These are phyloP conservation scores for Rhagonycha fulva DNA, from an alignment of 2,888 invertebrate genomes.

Conservation along the genomic window DNA sequence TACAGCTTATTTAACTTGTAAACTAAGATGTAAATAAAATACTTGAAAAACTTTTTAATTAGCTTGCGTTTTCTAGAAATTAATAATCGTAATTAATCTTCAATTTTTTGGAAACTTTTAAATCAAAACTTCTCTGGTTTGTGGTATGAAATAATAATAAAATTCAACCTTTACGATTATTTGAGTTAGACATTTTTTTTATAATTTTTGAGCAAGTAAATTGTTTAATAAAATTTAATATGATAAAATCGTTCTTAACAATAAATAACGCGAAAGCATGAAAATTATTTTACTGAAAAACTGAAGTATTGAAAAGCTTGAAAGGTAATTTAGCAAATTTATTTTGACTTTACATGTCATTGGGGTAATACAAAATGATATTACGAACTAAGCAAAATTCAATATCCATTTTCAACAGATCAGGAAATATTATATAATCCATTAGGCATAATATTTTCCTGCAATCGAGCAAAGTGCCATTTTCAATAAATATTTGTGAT, in stretches of 20 bases:
- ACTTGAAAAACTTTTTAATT: too few relatives aligned
- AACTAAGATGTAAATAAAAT: too few relatives aligned
- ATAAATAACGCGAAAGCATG: not conserved
- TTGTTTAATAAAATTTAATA: not conserved
- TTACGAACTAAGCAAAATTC: slow-evolving; percentile 24
- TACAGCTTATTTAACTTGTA: too few relatives aligned
- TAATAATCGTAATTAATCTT: too few relatives aligned
- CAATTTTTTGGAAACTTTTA: too few relatives aligned
- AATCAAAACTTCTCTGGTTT: too few relatives aligned
- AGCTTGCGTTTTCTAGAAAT: too few relatives aligned
- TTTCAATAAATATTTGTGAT: not conserved
- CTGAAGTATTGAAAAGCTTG: not conserved
- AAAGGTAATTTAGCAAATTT: not conserved
- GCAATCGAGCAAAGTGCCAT: not conserved
- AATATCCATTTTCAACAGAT: slow-evolving; percentile 30
- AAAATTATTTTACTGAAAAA: not conserved
- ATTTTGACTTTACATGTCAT: slow-evolving; percentile 12
- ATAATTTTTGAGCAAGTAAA: too few relatives aligned
- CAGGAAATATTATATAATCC: slow-evolving; percentile 27
- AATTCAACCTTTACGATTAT: too few relatives aligned
- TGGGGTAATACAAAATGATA: slow-evolving; percentile 21
- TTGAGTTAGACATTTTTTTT: too few relatives aligned
- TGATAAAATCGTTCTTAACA: not conserved
- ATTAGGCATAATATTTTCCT: slow-evolving; percentile 8
- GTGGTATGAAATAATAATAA: too few relatives aligned